Percentiles rank a stretch among this genome's conserved stretches.
These are phyloP conservation scores for Myripristis jacobus DNA, from an alignment of 2,797 vertebrate genomes.

Conservation along the genomic window DNA sequence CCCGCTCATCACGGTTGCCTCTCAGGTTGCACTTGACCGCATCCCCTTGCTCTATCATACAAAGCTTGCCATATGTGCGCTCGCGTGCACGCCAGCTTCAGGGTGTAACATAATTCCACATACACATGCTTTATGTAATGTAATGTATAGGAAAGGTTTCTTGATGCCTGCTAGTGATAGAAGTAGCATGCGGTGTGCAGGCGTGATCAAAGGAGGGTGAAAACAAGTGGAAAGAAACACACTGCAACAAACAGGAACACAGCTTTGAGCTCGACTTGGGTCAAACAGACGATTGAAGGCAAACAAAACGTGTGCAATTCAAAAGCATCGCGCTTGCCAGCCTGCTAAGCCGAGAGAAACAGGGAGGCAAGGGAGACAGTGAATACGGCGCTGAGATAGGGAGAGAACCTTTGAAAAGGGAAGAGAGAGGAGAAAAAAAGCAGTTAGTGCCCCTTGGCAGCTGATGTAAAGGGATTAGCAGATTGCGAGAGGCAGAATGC, in stretches of 20 bases:
- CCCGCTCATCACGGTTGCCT: slow-evolving; percentile 46
- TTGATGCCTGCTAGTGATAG: slow-evolving; percentile 40
- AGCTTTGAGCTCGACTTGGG: slow-evolving; percentile 37
- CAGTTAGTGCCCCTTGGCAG: slow-evolving; percentile 63
- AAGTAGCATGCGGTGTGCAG: neutral
- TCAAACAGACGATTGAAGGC: slow-evolving; percentile 61
- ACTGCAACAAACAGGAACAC: slow-evolving; percentile 37
- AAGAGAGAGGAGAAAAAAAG: slow-evolving; percentile 51
- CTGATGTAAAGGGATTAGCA: slow-evolving; percentile 60
- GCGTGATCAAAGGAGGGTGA: slow-evolving; percentile 16
- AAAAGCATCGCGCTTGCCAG: slow-evolving; percentile 45
- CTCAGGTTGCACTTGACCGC: slow-evolving; percentile 68
- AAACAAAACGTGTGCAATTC: slow-evolving; percentile 55
- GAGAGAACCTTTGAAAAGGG: slow-evolving; percentile 45
- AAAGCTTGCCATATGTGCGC: slow-evolving; percentile 1
- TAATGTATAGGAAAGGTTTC: slow-evolving; percentile 19
- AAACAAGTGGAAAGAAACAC: slow-evolving; percentile 21
- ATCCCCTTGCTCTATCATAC: slow-evolving; percentile 18
- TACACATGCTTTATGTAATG: slow-evolving; percentile 1
- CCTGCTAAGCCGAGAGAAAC: slow-evolving; percentile 45
- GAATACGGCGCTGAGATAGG: slow-evolving; percentile 34
- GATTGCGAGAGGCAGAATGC: slow-evolving; percentile 55
- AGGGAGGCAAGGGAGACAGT: slow-evolving; percentile 35
- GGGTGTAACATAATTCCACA: slow-evolving; percentile 34
- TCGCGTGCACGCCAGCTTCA: slow-evolving; percentile 5